phyloP scores from a whole-genome alignment of 1,140 invertebrate genomes.

The Drosophila ohnishii region DNA sequence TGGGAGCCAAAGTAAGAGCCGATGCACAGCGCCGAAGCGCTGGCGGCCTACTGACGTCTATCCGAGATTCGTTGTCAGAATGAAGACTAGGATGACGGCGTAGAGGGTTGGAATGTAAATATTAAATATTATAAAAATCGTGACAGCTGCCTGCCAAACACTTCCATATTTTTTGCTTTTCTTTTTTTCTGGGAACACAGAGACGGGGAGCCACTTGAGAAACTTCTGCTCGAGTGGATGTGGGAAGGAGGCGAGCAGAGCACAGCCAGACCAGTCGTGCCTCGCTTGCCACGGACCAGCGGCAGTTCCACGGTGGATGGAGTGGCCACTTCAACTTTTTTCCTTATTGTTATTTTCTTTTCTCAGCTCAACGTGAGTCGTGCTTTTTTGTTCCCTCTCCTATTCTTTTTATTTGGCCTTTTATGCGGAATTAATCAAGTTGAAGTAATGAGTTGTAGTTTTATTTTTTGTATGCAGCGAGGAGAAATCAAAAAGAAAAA shows the following conservation, averaged over 20 bases:
- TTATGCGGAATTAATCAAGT: constrained; percentile 63
- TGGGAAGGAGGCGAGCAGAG: constrained; percentile 1
- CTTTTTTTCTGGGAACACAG: constrained; percentile 33
- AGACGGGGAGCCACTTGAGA: constrained; percentile 51
- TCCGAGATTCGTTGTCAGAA: constrained; percentile 13
- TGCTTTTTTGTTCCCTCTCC: constrained; percentile 38
- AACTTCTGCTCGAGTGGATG: constrained; percentile 61
- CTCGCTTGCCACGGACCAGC: constrained; percentile 33
- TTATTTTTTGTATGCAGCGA: constrained; percentile 34
- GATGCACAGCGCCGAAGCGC: constrained; percentile 61
- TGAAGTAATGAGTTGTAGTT: constrained; percentile 72
- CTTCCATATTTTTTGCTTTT: constrained; percentile 29
- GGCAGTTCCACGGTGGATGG: constrained; percentile 33
- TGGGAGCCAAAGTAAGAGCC: constrained; percentile 24
- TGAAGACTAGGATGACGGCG: constrained; percentile 25
- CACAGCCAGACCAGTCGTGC: constrained; percentile 37
- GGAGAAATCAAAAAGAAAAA: constrained; percentile 7
- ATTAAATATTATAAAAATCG: constrained; percentile 35
- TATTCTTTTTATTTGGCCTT: constrained; percentile 25
- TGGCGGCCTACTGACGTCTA: constrained; percentile 54
- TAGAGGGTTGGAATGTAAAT: constrained; percentile 50
- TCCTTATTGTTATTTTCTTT: constrained; percentile 31
- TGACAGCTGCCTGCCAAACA: constrained; percentile 39
- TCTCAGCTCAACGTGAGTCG: constrained; percentile 48
- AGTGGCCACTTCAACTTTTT: constrained; percentile 58